Base-by-base conservation (phyloP, 53 echinoderm and acorn worm species). In the Mesocentrotus franciscanus region DNA sequence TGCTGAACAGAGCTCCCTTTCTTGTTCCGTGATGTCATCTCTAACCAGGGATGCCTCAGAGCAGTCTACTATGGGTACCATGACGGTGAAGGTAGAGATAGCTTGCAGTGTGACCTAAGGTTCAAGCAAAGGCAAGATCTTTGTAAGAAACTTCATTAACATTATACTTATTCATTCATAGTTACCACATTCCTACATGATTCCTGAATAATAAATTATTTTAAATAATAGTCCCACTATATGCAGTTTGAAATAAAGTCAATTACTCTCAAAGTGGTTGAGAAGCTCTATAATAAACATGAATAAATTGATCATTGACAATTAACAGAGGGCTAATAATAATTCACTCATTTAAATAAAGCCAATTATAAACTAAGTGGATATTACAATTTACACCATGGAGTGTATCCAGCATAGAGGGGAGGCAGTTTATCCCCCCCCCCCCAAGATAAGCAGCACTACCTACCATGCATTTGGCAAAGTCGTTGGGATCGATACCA, bases 401-500 rank as follows among this genome's bases (percentile, higher is more conserved):
- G 39, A 3, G 39, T 39, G 39, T 39, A 39, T 39, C 39, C 39
- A 39, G 39, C 39, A 39, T n/a, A n/a, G 39, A 39, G 39, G 39
- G 39, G 39, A 39, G 39, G 39, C 39, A 3, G 39, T 39, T 39
- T 39, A 39, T 3, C 39, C 39, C 39, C 39, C 39, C 39, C 39
- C 39, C 39, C n/a, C 29, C 7, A 14, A 29, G 13, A 49, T 20
- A 22, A 55, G 20, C 42, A 22, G 20, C 49, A 84, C 42, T 91
- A 91, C 91, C 34, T 39, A 91, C 99, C 99, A 99, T 97, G 56
- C 97, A 98, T 84, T 99, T 98, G 60, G 95, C 95, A 89, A 98
- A 96, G 79, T 99, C 99, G 87, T 99, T 99, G 61, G 99, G 96
- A 90, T 99, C 99, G 60, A 99, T 99, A 36, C 99, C 99, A 29